phyloP scores from a whole-genome alignment of 2,888 invertebrate species.

The Agriopis marginaria region DNA sequence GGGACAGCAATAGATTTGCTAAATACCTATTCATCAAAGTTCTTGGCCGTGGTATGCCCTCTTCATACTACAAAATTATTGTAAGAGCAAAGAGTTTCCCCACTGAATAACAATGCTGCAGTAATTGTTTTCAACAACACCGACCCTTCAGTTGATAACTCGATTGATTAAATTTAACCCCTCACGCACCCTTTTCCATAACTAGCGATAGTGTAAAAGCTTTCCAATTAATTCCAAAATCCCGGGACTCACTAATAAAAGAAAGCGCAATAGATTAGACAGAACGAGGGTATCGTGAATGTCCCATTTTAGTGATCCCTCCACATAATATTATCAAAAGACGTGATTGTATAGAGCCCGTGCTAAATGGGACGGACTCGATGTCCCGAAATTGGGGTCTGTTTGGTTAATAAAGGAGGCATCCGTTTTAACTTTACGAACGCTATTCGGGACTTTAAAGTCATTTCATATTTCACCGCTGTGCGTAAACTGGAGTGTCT shows the following conservation, averaged over 20 bases:
- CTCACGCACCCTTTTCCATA: constrained; percentile 17
- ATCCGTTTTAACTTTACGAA: constrained; percentile 43
- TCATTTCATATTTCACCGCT: constrained; percentile 39
- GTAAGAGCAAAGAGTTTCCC: not conserved
- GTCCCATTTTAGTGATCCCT: constrained; percentile 39
- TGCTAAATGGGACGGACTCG: constrained; percentile 42
- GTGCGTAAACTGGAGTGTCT: constrained; percentile 32
- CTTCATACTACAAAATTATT: not conserved
- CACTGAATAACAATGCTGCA: not conserved
- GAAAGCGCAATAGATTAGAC: constrained; percentile 36
- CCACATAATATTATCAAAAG: constrained; percentile 43
- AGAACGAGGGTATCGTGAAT: constrained; percentile 31
- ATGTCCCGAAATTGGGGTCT: constrained; percentile 50
- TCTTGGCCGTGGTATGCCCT: no score
- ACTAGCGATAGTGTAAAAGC: constrained; percentile 29
- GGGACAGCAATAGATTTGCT: no score
- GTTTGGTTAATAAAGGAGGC: constrained; percentile 62
- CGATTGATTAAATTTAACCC: constrained; percentile 15
- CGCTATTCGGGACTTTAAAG: constrained; percentile 36
- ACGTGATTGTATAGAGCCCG: constrained; percentile 41
- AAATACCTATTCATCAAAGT: no score
- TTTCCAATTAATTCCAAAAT: constrained; percentile 35
- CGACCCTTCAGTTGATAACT: constrained; percentile 9
- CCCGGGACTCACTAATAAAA: constrained; percentile 31
- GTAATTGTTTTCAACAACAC: constrained; percentile 4